Evolutionary conservation across 2,888 invertebrate species (phyloP).

Genomic region (Cyclophora albipunctata): DNA sequence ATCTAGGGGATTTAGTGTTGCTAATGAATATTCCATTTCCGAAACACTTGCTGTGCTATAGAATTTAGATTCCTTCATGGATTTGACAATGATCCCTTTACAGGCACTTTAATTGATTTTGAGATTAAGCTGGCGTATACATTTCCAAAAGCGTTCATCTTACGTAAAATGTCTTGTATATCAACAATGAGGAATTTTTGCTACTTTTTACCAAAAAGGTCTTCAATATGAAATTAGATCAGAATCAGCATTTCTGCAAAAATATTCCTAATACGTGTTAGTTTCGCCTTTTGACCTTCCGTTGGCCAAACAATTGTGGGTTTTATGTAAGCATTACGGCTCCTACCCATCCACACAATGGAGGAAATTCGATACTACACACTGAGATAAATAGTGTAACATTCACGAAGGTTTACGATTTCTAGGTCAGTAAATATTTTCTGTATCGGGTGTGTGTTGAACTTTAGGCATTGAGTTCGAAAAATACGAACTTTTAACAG

Average conservation of each 20-base stretch:
- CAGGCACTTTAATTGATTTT: too few relatives aligned
- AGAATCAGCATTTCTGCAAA: too few relatives aligned
- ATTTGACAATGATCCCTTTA: too few relatives aligned
- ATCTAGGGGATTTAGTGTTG: conserved; percentile 7
- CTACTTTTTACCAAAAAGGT: too few relatives aligned
- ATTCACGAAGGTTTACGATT: conserved; percentile 12
- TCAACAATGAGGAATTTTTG: too few relatives aligned
- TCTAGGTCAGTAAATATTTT: conserved; percentile 1
- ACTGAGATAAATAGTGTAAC: conserved; percentile 24
- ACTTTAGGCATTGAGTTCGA: background rate
- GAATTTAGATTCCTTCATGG: too few relatives aligned
- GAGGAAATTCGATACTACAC: conserved; percentile 20
- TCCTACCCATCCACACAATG: conserved; percentile 3
- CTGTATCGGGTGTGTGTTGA: background rate
- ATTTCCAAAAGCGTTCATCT: too few relatives aligned
- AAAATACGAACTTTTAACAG: background rate
- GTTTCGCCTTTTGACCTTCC: background rate
- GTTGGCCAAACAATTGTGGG: background rate
- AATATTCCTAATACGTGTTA: too few relatives aligned
- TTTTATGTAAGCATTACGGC: background rate
- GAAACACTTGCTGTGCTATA: too few relatives aligned
- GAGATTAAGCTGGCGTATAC: too few relatives aligned
- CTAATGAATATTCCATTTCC: conserved; percentile 11
- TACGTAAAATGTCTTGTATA: too few relatives aligned
- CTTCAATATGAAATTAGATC: too few relatives aligned